Base-by-base conservation (phyloP, 2,888 invertebrate genomes). In the Meteorus cinctellus region DNA sequence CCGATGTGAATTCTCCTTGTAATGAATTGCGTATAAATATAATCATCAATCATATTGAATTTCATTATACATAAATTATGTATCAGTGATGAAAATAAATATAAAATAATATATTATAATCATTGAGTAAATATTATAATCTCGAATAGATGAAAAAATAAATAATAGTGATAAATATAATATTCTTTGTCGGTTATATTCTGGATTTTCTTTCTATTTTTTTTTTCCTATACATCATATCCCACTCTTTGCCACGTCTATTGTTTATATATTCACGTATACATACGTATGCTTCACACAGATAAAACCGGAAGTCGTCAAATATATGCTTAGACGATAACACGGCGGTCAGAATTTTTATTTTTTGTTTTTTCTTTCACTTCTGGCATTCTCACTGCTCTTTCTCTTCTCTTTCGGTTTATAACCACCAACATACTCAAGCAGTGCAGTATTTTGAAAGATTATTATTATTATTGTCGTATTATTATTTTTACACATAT, bases 321-420 rank as follows among this genome's bases (percentile, higher is more conserved):
- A 65, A 65, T 65, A 65, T 36, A 65, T 36, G 19, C 65, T 34
- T 19, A 19, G 65, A 41, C 41, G 65, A 65, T 65, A 65, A 65
- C 65, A 65, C 19, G 24, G 19, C 65, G 36, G 36, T 19, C 41
- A n/a, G 41, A 41, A 36, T 41, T 41, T 34, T 10, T 34, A n/a
- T n/a, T 19, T 65, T 65, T 65, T 65, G 4, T 34, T n/a, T 60
- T 62, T 62, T 34, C n/a, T 63, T 27, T 62, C 0, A 62, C 27
- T 5, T 16, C 4, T 48, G 4, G 48, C 14, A 16, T n/a, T 55
- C 8, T 55, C n/a, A 8, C 2, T 8, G 24, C 10, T 55, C 19
- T 19, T 19, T 19, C 24, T 55, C 8, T 19, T 24, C 19, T 55
- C 2, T 55, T 19, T 19, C 55, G 19, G n/a, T 19, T 55, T 6